Evolutionary conservation across 2,797 vertebrate genomes (phyloP), one percentile per base, ranked within the genome.

Genomic region (Cyclopterus lumpus): DNA sequence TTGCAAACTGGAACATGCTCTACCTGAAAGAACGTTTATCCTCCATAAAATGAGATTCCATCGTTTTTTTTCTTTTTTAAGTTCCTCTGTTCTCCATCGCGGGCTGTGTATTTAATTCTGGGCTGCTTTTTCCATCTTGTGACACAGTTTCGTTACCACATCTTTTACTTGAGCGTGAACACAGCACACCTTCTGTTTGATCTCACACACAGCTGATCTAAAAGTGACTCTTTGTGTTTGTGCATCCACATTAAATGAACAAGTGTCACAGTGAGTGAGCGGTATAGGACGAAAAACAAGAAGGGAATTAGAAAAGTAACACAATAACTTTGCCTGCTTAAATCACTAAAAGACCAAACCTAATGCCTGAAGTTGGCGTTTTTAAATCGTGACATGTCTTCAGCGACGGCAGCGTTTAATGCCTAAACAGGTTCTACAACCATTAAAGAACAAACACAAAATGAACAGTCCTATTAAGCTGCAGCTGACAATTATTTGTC

Each of bases 191-290:
- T 28, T 51, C 44, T 53, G 22, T 53, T 57, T 64, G 73, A 36
- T 53, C 59, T 72, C 42, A 36, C 38, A 40, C 36, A 51, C 64
- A 48, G 49, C 44, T 75, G 48, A 42, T 53, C 9, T 28, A 53
- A 10, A 6, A 10, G 3, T 26, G 36, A 30, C 54, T 8, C 1
- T 68, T 46, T 22, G 44, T 59, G 22, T 24, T 3, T 18, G 18
- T 61, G 36, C 34, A 0, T 48, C 14, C 28, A 34, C 42, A 11
- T 55, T 11, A 10, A 55, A 0, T 49, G 51, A 63, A 18, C 14
- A 36, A 32, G 8, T 64, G 60, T 49, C 9, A 11, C 44, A 28
- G 28, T 64, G 61, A 65, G 7, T 44, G 34, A 51, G 53, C 32
- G 7, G 16, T 36, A n/a, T 46, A 44, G 15, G 34, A 16, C 11